Conservation (phyloP, 2,888 invertebrate genomes). For the Rotaria sp. region DNA sequence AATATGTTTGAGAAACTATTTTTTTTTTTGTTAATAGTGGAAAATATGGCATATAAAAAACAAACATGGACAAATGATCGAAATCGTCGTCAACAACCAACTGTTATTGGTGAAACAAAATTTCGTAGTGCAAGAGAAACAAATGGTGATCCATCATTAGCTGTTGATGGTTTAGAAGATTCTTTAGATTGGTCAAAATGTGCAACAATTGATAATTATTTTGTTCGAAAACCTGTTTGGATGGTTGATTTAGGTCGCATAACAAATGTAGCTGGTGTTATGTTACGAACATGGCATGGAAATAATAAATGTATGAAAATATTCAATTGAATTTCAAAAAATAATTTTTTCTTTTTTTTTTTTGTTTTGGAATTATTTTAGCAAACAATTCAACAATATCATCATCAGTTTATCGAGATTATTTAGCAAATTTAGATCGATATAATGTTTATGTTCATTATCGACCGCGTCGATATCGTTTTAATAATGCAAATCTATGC, state of each 20-base stretch:
- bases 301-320: constrained; percentile 45
- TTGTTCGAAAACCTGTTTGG: constrained; percentile 59
- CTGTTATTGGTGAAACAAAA: not conserved
- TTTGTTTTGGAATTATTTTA: no score
- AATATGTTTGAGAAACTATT: not conserved
- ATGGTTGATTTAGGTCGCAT: constrained; percentile 58
- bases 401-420: constrained; percentile 43
- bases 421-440: constrained; percentile 58
- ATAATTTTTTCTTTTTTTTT: no score
- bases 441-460: constrained; percentile 58
- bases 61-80: constrained; percentile 58
- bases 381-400: not conserved
- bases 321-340: not conserved
- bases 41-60: constrained; percentile 58
- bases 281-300: constrained; percentile 59
- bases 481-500: constrained; percentile 47
- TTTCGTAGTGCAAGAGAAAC: not conserved
- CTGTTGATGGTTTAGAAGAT: constrained; percentile 58
- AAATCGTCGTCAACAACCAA: constrained; percentile 55
- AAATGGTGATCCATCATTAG: constrained; percentile 50
- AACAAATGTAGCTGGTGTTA: constrained; percentile 55
- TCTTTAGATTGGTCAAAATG: constrained; percentile 53
- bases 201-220: constrained; percentile 59
- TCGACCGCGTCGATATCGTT: constrained; percentile 46
- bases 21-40: constrained; percentile 51